These are phyloP conservation scores for Pseudomyrmex cubaensis DNA, from an alignment of 1,140 invertebrate species.

Conservation along the genomic window DNA sequence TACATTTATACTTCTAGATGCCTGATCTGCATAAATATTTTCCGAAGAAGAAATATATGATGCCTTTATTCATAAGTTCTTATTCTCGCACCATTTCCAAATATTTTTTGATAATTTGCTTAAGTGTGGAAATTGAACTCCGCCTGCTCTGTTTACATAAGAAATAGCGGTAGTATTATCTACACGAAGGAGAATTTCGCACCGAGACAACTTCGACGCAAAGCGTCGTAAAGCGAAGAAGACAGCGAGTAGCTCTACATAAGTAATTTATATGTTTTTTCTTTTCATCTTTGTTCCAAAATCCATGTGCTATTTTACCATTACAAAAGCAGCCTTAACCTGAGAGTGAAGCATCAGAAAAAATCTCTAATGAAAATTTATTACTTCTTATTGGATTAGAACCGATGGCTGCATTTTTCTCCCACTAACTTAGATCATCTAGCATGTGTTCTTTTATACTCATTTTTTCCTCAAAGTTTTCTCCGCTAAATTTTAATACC, in stretches of 20 bases:
- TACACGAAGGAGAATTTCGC: conserved; percentile 3
- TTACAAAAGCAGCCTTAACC: neutral
- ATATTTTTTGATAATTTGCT: too few species aligned
- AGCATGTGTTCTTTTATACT: too few species aligned
- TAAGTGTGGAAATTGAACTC: too few species aligned
- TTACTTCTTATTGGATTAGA: neutral
- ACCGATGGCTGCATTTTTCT: neutral
- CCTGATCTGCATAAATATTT: too few species aligned
- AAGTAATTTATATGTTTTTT: neutral
- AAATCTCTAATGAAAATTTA: neutral
- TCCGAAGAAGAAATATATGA: too few species aligned
- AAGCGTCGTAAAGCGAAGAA: neutral
- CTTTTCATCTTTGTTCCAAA: neutral
- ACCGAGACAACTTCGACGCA: neutral
- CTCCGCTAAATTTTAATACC: neutral
- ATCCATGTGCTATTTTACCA: neutral
- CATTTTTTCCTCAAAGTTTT: too few species aligned
- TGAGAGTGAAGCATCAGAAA: neutral
- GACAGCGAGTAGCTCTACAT: conserved; percentile 10
- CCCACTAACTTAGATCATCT: neutral
- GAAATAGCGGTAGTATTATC: conserved; percentile 18
- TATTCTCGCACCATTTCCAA: too few species aligned
- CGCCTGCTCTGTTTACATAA: neutral
- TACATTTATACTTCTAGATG: too few species aligned
- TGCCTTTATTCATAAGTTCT: too few species aligned